These are phyloP conservation scores for Drosophila flavopinicola DNA, from an alignment of 2,888 invertebrate genomes.

Conservation along the genomic window DNA sequence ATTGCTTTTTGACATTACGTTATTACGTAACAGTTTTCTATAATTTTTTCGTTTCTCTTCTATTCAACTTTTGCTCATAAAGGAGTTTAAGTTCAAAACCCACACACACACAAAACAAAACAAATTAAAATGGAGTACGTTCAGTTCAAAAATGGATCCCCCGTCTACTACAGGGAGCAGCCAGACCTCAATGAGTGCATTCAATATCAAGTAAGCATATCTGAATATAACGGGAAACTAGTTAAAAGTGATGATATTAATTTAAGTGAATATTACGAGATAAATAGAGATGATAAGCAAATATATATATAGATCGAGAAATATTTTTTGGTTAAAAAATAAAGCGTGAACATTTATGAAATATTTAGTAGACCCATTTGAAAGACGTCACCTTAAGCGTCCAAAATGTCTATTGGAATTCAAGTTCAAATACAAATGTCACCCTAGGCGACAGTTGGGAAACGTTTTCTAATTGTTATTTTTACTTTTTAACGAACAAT, in stretches of 20 bases:
- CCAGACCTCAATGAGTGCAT: constrained; percentile 84
- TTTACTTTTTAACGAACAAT: constrained; percentile 18
- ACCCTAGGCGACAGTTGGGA: constrained; percentile 26
- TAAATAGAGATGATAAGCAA: neutral
- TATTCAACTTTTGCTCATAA: constrained; percentile 52
- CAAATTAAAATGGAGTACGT: constrained; percentile 83
- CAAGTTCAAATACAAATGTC: constrained; percentile 72
- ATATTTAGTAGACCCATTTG: constrained; percentile 1
- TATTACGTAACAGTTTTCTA: constrained; percentile 62
- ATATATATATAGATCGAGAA: too few relatives aligned
- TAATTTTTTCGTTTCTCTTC: constrained; percentile 56
- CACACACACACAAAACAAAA: constrained; percentile 53
- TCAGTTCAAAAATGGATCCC: constrained; percentile 84
- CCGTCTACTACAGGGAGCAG: constrained; percentile 84
- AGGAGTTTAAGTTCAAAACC: constrained; percentile 75
- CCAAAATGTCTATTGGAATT: constrained; percentile 55
- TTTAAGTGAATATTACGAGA: neutral
- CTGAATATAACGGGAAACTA: neutral
- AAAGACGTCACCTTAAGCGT: constrained; percentile 51
- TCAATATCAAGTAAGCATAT: constrained; percentile 84
- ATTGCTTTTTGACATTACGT: constrained; percentile 24
- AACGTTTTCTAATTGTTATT: constrained; percentile 37
- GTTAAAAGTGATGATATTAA: neutral
- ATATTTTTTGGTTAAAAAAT: neutral
- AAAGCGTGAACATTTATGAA: neutral